These are phyloP conservation scores for Agraylea sexmaculata DNA, from an alignment of 1,140 invertebrate genomes.

Conservation along the genomic window DNA sequence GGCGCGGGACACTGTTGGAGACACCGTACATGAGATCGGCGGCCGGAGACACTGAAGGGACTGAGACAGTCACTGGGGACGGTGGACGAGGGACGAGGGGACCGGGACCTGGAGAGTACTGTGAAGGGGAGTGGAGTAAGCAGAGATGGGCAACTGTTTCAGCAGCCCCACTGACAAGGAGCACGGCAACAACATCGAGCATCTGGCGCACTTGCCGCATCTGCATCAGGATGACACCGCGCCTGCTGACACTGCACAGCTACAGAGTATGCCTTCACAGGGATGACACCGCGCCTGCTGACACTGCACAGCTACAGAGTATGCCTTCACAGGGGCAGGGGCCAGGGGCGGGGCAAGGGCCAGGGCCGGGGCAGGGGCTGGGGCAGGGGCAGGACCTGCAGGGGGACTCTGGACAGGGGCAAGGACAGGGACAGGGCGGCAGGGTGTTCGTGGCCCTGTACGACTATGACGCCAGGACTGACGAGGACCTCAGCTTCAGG, in stretches of 20 bases:
- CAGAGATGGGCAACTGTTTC: slow-evolving; percentile 59
- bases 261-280: no score
- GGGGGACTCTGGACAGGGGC: no score
- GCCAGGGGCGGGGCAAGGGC: no score
- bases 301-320: no score
- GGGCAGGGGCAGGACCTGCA: neutral
- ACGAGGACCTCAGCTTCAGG: slow-evolving; percentile 95
- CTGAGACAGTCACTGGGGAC: no score
- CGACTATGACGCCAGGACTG: slow-evolving; percentile 97
- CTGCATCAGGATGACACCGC: slow-evolving; percentile 1
- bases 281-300: no score
- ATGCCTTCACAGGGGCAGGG: neutral
- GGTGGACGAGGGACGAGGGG: neutral
- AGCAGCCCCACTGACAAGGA: slow-evolving; percentile 53
- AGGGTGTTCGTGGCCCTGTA: slow-evolving; percentile 95
- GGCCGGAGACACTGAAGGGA: no score
- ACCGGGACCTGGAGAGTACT: neutral
- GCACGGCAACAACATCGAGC: slow-evolving; percentile 46
- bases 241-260: no score
- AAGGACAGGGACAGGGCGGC: no score
- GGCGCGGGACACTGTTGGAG: neutral
- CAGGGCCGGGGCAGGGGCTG: neutral
- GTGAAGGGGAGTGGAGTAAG: slow-evolving; percentile 9
- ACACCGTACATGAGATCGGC: no score
- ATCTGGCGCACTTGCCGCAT: slow-evolving; percentile 45